These are phyloP conservation scores for Pitangus sulphuratus DNA, from an alignment of 2,797 vertebrate genomes.

Conservation along the genomic window DNA sequence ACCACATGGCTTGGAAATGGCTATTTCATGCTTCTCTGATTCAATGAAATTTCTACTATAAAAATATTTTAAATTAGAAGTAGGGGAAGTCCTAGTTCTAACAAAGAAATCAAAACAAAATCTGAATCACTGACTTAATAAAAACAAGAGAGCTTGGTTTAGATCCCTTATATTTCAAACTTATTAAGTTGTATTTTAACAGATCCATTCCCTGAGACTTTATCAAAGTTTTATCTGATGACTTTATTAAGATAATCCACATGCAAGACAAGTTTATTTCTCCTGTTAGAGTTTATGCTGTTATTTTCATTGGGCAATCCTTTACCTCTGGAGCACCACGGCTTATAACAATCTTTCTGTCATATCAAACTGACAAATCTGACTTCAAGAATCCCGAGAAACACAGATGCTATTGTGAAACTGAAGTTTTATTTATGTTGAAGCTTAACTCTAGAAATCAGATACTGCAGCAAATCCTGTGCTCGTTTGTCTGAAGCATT, in stretches of 20 bases:
- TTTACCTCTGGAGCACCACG: not conserved
- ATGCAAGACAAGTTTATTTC: not conserved
- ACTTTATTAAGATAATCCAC: not conserved
- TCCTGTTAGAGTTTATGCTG: not conserved
- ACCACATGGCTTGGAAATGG: not conserved
- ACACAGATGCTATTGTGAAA: not conserved
- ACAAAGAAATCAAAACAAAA: conserved; percentile 1
- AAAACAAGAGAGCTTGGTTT: not conserved
- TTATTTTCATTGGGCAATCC: not conserved
- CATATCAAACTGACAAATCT: not conserved
- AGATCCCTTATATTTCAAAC: not conserved
- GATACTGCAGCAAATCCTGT: not conserved
- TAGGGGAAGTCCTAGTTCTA: not conserved
- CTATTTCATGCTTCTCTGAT: not conserved
- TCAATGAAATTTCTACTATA: not conserved
- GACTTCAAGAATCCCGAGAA: not conserved
- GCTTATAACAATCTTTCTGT: not conserved
- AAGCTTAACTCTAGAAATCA: not conserved
- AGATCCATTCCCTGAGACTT: not conserved
- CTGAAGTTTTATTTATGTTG: not conserved
- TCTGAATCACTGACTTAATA: not conserved
- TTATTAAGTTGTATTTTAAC: not conserved
- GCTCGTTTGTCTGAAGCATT: not conserved
- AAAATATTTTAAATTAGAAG: not conserved
- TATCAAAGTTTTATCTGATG: not conserved